Percentiles rank a stretch among this genome's conserved stretches.
These are phyloP conservation scores for Acrocephalus arundinaceus DNA, from an alignment of 2,113 vertebrate species.

Conservation along the genomic window DNA sequence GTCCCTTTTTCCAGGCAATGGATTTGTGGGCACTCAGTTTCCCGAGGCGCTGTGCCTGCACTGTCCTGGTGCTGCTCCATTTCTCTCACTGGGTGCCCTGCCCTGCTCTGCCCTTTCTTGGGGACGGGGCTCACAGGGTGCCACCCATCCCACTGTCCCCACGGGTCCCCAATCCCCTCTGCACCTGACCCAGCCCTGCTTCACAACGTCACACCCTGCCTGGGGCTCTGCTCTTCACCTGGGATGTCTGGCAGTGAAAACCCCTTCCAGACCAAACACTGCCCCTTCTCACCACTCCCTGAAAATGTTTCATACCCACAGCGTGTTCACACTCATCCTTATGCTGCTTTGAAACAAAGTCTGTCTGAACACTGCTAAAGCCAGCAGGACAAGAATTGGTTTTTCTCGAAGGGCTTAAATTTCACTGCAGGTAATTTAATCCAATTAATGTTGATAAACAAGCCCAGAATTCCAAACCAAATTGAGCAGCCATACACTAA, in stretches of 20 bases:
- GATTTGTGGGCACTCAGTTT: neutral
- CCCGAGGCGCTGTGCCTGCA: neutral
- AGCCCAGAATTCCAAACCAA: conserved; percentile 2
- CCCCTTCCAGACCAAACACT: neutral
- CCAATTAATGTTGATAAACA: conserved; percentile 29
- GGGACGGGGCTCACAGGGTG: neutral
- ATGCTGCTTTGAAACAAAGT: neutral
- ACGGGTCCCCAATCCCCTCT: fast-evolving
- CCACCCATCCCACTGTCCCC: neutral
- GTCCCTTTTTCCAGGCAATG: neutral
- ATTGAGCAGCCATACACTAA: neutral
- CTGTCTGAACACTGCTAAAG: neutral
- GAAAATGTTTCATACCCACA: neutral
- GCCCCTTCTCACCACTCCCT: neutral
- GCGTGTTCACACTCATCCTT: neutral
- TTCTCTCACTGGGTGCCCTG: neutral
- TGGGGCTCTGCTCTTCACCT: neutral
- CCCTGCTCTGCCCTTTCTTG: neutral
- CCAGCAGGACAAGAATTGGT: neutral
- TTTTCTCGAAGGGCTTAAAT: neutral
- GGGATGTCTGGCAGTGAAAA: neutral
- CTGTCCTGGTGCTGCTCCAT: fast-evolving
- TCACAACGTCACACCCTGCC: neutral
- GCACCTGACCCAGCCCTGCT: neutral
- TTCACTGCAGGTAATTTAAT: conserved; percentile 51